Evolutionary conservation across 2,113 vertebrate species (phyloP), one percentile per base, ranked within the genome.

Genomic region (Boleophthalmus pectinirostris): DNA sequence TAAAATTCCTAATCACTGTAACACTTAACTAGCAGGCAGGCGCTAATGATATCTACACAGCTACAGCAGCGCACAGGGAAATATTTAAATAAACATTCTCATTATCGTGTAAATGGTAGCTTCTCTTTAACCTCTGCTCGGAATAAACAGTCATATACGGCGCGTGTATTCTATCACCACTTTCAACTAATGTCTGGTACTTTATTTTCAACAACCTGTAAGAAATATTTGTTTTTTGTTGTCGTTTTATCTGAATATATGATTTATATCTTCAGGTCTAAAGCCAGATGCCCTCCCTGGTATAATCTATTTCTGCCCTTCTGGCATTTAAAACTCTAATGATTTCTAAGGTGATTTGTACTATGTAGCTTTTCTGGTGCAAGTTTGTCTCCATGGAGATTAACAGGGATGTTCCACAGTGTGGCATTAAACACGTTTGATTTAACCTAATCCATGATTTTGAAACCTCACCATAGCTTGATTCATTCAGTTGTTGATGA

Each of bases 11-110:
- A 70, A 60, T 38, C 45, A 33, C 74, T 70, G 51, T 57, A 45
- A 77, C 49, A 61, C 61, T 72, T 54, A 20, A n/a, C 35, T 56
- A 45, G 49, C 51, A 68, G 43, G 23, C 35, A 25, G 24, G 16
- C 13, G 51, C 29, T 75, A 47, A 66, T 75, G 49, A 66, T 21
- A 43, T 35, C 49, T 45, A 63, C 11, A 49, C 45, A 33, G n/a
- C 0, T 43, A 43, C 38, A 43, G 38, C 38, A 1, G 8, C 15
- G 2, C 46, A 53, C 16, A 56, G 20, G 53, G 49, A 65, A 73
- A 69, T 70, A 65, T 63, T 51, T 67, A 66, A 72, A 72, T 58
- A 70, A 51, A 68, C 76, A 10, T 12, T 61, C 54, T 74, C 60
- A 72, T 77, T 71, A 82, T n/a, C 1, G n/a, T n/a, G n/a, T n/a